Conservation (phyloP, 2,113 vertebrate species). For the Hipposideros armiger region DNA sequence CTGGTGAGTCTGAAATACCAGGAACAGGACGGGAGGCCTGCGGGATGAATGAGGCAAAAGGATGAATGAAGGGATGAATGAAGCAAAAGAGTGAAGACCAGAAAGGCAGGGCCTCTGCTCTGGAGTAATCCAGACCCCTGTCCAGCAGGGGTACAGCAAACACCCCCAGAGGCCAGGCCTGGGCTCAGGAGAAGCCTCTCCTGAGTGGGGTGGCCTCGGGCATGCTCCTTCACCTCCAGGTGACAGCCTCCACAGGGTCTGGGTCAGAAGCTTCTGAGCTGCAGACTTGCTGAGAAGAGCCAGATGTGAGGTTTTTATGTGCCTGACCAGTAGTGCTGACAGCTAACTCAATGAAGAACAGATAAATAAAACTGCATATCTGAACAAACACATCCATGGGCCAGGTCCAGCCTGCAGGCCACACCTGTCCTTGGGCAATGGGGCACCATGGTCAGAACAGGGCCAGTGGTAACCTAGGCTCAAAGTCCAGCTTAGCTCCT, state of each 20-base stretch:
- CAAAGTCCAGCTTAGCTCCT: neutral
- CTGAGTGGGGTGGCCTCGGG: neutral
- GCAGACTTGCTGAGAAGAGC: neutral
- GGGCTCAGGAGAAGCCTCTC: neutral
- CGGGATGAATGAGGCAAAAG: neutral
- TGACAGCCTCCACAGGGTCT: accelerated
- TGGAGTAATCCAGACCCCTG: neutral
- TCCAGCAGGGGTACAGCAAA: neutral
- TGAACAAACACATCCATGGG: neutral
- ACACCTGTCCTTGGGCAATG: neutral
- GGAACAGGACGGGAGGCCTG: neutral
- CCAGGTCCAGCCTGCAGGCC: neutral
- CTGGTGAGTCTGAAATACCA: neutral
- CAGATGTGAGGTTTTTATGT: neutral
- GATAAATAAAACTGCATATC: neutral
- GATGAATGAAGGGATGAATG: neutral
- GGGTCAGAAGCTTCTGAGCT: neutral
- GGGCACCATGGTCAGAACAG: neutral
- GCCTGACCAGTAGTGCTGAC: neutral
- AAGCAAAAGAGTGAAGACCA: neutral
- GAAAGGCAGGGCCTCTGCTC: neutral
- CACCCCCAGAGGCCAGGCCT: neutral
- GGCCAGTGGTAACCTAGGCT: neutral
- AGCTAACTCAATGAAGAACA: neutral
- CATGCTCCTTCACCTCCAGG: neutral